Percentiles rank a stretch among this genome's conserved stretches.
These are phyloP conservation scores for Pseudolycoriella hygida DNA, from an alignment of 2,888 invertebrate species.

Conservation along the genomic window DNA sequence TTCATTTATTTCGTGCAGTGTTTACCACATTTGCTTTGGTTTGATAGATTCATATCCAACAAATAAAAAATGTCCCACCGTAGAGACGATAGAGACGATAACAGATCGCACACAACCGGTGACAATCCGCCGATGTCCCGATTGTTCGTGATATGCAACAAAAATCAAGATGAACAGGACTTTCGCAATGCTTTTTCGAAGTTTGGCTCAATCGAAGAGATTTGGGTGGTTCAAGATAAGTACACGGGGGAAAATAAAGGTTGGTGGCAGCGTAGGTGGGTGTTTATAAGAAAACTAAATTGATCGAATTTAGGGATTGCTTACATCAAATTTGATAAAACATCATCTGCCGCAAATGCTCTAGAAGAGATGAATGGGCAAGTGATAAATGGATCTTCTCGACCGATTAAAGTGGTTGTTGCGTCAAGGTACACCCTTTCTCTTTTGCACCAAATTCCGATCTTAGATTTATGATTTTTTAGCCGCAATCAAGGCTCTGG, in stretches of 20 bases:
- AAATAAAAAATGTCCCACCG: too few species aligned
- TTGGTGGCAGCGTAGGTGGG: too few species aligned
- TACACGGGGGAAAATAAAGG: constrained; percentile 66
- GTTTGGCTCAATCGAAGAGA: constrained; percentile 72
- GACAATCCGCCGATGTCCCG: constrained; percentile 66
- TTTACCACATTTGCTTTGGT: too few species aligned
- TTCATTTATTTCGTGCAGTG: too few species aligned
- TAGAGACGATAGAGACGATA: constrained; percentile 11
- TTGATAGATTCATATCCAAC: too few species aligned
- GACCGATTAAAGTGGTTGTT: constrained; percentile 75
- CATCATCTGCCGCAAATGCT: constrained; percentile 77
- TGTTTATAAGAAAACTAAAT: too few species aligned
- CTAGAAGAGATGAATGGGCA: constrained; percentile 74
- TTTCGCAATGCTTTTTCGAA: constrained; percentile 57
- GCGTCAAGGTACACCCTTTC: constrained; percentile 44
- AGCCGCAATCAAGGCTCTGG: constrained; percentile 50
- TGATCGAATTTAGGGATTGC: constrained; percentile 64
- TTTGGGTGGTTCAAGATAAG: constrained; percentile 72
- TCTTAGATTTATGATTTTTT: constrained; percentile 12
- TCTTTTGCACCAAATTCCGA: neutral
- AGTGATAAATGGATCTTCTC: constrained; percentile 39
- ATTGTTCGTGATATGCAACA: constrained; percentile 72
- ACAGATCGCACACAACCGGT: constrained; percentile 13
- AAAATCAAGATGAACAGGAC: constrained; percentile 55
- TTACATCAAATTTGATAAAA: constrained; percentile 77